Conservation (phyloP, 2,888 invertebrate species). For the Thelaira solivaga region DNA sequence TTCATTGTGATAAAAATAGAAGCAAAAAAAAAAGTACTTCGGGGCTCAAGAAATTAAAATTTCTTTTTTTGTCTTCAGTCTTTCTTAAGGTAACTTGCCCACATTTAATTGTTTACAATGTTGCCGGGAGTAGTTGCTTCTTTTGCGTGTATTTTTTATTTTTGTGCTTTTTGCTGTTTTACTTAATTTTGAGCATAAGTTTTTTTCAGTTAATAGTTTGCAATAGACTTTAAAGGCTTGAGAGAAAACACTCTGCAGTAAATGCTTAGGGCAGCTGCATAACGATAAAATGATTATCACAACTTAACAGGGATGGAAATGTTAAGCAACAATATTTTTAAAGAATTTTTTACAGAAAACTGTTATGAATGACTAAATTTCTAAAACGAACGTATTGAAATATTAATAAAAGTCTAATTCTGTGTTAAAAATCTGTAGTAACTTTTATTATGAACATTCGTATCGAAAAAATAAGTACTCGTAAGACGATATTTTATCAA, state of each 20-base stretch:
- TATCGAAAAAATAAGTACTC: too few species aligned
- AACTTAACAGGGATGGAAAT: too few species aligned
- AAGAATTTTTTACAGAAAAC: too few species aligned
- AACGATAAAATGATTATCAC: too few species aligned
- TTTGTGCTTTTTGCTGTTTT: neutral
- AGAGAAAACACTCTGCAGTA: neutral
- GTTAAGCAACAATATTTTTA: too few species aligned
- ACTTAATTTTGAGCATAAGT: neutral
- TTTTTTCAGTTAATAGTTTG: conserved; percentile 16
- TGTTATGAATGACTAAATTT: too few species aligned
- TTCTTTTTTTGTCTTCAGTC: neutral
- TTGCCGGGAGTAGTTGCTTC: conserved; percentile 42
- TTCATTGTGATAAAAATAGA: conserved; percentile 38
- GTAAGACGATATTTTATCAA: too few species aligned
- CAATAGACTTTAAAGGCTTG: neutral
- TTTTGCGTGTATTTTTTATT: conserved; percentile 4
- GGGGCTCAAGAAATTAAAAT: neutral
- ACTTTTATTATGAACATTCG: too few species aligned
- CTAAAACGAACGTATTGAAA: too few species aligned
- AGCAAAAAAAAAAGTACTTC: neutral
- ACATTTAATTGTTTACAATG: conserved; percentile 57
- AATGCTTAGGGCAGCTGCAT: neutral
- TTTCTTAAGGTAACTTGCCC: conserved; percentile 43
- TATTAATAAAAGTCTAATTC: too few species aligned
- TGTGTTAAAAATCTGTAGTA: too few species aligned